Percentiles rank a stretch among this genome's conserved stretches.
Evolutionary conservation across 2,113 vertebrate species (phyloP).

Genomic region (Tragelaphus scriptus): DNA sequence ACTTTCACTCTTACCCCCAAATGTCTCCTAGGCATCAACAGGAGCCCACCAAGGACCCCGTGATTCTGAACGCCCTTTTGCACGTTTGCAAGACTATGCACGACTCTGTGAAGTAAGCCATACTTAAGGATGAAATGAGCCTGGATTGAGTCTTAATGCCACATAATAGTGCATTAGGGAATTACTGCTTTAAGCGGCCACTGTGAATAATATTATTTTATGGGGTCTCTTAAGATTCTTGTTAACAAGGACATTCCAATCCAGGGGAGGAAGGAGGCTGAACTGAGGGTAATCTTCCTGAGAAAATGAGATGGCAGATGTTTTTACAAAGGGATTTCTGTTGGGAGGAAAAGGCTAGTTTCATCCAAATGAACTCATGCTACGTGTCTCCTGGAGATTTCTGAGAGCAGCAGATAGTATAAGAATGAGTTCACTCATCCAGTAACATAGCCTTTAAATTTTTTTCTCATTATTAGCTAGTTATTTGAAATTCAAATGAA

Average conservation of each 20-base stretch:
- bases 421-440: neutral
- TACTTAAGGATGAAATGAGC: fast-evolving
- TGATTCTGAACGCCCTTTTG: constrained; percentile 96
- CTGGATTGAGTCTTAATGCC: neutral
- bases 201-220: neutral
- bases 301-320: constrained; percentile 29
- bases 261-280: neutral
- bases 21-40: constrained; percentile 87
- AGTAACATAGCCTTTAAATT: neutral
- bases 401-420: neutral
- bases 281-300: neutral
- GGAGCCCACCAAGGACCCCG: constrained; percentile 93
- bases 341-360: neutral
- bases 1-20: constrained; percentile 20
- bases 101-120: constrained; percentile 96
- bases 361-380: neutral
- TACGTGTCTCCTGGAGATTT: neutral
- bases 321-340: constrained; percentile 12
- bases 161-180: neutral
- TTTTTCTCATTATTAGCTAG: neutral
- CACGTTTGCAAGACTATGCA: constrained; percentile 99
- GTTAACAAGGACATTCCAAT: neutral
- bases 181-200: neutral
- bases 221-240: neutral
- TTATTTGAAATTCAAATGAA: constrained; percentile 27